Base-by-base conservation (phyloP, 1,140 invertebrate genomes). In the Bombus difficillimus region DNA sequence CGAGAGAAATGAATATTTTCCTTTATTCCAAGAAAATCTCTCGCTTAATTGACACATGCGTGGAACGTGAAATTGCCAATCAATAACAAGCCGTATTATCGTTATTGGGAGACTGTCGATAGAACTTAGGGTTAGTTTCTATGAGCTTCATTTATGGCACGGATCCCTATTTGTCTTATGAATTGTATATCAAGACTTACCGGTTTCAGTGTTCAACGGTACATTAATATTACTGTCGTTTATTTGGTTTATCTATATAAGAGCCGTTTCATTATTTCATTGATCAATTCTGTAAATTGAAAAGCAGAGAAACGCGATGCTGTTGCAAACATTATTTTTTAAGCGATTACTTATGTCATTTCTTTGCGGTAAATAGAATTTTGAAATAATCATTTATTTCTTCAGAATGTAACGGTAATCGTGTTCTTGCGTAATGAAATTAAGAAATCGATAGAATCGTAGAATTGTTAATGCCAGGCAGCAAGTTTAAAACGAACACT, bases 11-110 rank as follows among this genome's bases (percentile, higher is more conserved):
- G 62, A 41, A 77, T 62, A 41, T 53, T 77, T 77, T 77, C 57
- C 57, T 77, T 41, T 59, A n/a, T 6, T 32, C 57, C 28, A 28
- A 22, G 34, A 15, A 32, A 64, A 77, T 62, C 43, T 57, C 57
- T 25, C 13, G 75, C 37, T 25, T 77, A 77, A 77, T 77, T 77
- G 75, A 62, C 75, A 77, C 37, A 10, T 41, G 25, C 34, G 28
- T 15, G 28, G 22, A 41, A 62, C 75, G 75, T 22, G 75, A 64
- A 41, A 64, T 77, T 77, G 75, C 34, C 74, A 76, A 59, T 62
- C 75, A 41, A 62, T 77, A 64, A 64, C 57, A 12, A 62, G 3
- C 12, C 10, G 28, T 62, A 62, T 62, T 62, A 62, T 62, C 59
- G 59, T 62, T 62, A 10, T 28, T 12, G 43, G n/a, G 22, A 32